Conservation (phyloP, 2,113 vertebrate species). For the Psephotus haematonotus region DNA sequence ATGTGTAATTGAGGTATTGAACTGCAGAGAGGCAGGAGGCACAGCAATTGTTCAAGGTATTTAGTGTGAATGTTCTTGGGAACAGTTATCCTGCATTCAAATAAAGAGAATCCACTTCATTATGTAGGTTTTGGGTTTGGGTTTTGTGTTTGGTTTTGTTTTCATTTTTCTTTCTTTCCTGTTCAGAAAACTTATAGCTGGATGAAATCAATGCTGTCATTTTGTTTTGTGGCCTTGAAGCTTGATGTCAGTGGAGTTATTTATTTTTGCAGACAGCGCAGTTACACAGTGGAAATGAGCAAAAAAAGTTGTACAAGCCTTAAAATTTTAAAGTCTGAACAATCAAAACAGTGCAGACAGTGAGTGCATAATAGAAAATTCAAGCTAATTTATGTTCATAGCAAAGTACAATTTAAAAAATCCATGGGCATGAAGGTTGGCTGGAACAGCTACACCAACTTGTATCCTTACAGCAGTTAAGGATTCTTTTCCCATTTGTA, state of each 20-base stretch:
- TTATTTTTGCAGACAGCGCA: neutral
- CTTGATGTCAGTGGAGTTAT: neutral
- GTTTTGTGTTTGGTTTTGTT: neutral
- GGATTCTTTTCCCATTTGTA: neutral
- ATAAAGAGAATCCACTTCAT: neutral
- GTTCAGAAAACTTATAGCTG: neutral
- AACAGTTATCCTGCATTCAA: neutral
- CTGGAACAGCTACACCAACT: neutral
- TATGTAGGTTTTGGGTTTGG: neutral
- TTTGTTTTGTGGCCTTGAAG: neutral
- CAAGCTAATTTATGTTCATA: neutral
- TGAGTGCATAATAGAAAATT: neutral
- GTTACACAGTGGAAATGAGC: neutral
- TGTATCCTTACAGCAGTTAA: fast-evolving
- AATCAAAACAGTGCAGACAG: neutral
- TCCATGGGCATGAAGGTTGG: fast-evolving
- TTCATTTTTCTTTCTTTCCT: neutral
- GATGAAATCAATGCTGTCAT: neutral
- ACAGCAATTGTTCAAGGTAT: neutral
- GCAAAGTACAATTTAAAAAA: neutral
- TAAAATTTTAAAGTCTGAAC: neutral
- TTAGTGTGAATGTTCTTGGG: neutral
- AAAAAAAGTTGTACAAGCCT: neutral
- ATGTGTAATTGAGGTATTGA: conserved; percentile 31
- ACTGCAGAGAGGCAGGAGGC: neutral